Conservation (phyloP, 2,888 invertebrate species). For the Metacarcinus magister region DNA sequence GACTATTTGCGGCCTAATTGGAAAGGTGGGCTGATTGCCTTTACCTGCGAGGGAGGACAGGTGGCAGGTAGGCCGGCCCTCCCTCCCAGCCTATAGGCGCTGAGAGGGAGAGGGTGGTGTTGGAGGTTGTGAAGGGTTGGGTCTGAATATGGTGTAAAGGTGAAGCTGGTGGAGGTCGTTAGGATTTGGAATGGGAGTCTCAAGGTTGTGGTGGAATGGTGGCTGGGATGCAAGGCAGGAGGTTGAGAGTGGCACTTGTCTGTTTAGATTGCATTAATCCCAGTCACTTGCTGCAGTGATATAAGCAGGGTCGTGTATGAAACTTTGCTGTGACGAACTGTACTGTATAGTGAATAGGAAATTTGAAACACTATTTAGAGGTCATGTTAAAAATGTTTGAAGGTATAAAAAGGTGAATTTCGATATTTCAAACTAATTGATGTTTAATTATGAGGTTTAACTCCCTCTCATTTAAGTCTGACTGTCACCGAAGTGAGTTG, state of each 20-base stretch:
- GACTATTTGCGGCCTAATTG: slow-evolving; percentile 61
- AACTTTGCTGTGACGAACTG: background rate
- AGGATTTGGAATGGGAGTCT: background rate
- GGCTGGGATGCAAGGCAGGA: background rate
- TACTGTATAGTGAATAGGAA: too few relatives aligned
- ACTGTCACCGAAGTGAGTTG: background rate
- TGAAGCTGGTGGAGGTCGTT: background rate
- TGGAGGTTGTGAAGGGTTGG: background rate
- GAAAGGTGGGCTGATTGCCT: slow-evolving; percentile 51
- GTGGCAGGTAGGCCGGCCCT: slow-evolving; percentile 12
- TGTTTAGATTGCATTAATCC: background rate
- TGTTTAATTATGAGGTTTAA: background rate
- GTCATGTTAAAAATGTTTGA: background rate
- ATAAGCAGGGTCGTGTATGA: background rate
- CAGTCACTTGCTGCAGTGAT: background rate
- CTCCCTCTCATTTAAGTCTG: background rate
- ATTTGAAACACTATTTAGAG: too few relatives aligned
- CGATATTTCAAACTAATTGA: background rate
- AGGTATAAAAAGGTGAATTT: background rate
- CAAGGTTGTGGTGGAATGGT: background rate
- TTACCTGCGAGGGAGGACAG: slow-evolving; percentile 42
- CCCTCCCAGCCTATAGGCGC: background rate
- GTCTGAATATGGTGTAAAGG: background rate
- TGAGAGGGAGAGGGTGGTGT: background rate
- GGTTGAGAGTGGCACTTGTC: background rate